Percentiles rank a stretch among this genome's conserved stretches.
Evolutionary conservation across 2,888 invertebrate genomes (phyloP).

Genomic region (Agonopterix arenella): DNA sequence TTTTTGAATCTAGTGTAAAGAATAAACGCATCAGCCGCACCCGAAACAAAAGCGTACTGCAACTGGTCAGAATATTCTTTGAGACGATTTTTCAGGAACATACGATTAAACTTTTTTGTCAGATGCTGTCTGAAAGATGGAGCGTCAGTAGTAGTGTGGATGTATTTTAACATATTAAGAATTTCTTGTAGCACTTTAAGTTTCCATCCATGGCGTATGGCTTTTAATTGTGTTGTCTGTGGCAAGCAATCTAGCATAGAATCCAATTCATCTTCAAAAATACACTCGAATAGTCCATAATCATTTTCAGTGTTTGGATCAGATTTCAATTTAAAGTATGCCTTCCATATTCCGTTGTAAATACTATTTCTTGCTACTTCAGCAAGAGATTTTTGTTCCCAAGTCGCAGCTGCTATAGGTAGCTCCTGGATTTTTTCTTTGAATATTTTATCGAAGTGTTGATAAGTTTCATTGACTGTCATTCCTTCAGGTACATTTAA

Average conservation of each 20-base stretch:
- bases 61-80: conserved; percentile 16
- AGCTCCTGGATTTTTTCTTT: conserved; percentile 29
- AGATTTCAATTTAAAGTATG: conserved; percentile 30
- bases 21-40: conserved; percentile 34
- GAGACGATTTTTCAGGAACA: conserved; percentile 14
- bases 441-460: conserved; percentile 27
- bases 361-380: conserved; percentile 29
- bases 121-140: conserved; percentile 29
- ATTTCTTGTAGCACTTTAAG: conserved; percentile 22
- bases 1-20: conserved; percentile 29
- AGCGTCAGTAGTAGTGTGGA: conserved; percentile 19
- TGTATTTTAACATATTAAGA: conserved; percentile 19
- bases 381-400: conserved; percentile 20
- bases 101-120: conserved; percentile 19
- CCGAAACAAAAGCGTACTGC: conserved; percentile 21
- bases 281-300: conserved; percentile 31
- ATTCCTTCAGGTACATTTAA: conserved; percentile 5
- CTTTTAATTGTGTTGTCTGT: conserved; percentile 26
- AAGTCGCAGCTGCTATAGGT: conserved; percentile 25
- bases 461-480: conserved; percentile 20
- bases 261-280: conserved; percentile 40
- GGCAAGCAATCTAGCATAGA: conserved; percentile 38
- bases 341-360: conserved; percentile 34
- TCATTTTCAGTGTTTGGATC: conserved; percentile 32
- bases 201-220: conserved; percentile 28